A percentile compares a stretch with the other conserved stretches of the same genome.
Evolutionary conservation across 1,140 invertebrate species (phyloP).

Genomic region (Drosophila ogumai): DNA sequence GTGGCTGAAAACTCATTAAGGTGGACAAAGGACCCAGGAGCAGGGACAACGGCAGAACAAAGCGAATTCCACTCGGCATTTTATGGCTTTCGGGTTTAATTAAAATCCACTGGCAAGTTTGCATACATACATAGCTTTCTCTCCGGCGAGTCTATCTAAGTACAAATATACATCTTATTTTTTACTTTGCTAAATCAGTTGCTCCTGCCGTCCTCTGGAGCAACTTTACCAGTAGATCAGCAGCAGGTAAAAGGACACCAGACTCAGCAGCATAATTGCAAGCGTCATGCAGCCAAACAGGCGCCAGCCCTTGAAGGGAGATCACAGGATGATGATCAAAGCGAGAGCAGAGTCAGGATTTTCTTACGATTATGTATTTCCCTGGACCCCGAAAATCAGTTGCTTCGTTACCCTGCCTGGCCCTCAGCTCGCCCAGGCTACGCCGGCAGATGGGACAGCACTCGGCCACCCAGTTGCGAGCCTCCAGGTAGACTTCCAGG

Average conservation of each 20-base stretch:
- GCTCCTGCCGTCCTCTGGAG: not conserved
- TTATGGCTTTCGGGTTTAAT: conserved; percentile 57
- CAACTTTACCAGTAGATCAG: conserved; percentile 52
- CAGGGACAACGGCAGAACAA: conserved; percentile 21
- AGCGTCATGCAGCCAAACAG: conserved; percentile 20
- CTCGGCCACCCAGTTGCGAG: conserved; percentile 48
- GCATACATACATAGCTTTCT: conserved; percentile 16
- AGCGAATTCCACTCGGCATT: conserved; percentile 42
- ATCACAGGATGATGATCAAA: conserved; percentile 2
- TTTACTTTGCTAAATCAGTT: not conserved
- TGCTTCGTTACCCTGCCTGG: not conserved
- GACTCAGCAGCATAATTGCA: conserved; percentile 33
- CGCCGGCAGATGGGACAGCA: conserved; percentile 58
- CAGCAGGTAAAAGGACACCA: conserved; percentile 57
- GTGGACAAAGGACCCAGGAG: conserved; percentile 47
- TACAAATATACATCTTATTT: conserved; percentile 25
- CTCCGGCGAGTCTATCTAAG: conserved; percentile 16
- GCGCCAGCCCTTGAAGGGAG: conserved; percentile 24
- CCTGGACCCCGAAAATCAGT: not conserved
- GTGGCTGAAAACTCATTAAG: conserved; percentile 59
- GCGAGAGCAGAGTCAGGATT: no score
- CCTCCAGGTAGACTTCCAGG: conserved; percentile 42
- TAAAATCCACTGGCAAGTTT: conserved; percentile 51
- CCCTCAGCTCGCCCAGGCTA: not conserved
- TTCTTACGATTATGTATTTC: not conserved